Conservation (phyloP, 2,888 invertebrate species). For the Drosophila paucipuncta region DNA sequence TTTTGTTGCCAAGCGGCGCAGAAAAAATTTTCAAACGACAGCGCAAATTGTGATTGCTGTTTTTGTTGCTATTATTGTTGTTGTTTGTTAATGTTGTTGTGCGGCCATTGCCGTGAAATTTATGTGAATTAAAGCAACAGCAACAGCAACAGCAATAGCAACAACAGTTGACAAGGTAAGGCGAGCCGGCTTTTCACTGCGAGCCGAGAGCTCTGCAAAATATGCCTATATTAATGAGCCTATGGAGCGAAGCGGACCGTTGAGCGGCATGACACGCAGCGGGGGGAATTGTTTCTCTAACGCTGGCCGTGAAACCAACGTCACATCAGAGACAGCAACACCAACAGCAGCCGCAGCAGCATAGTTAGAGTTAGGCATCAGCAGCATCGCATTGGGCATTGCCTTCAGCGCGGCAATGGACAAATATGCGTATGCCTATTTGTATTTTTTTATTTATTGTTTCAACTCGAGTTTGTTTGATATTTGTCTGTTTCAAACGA, state of each 20-base stretch:
- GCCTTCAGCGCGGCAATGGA: conserved; percentile 67
- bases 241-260: not conserved
- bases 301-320: conserved; percentile 73
- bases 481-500: conserved; percentile 48
- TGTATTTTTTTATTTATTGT: conserved; percentile 76
- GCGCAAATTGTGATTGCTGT: conserved; percentile 57
- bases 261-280: not conserved
- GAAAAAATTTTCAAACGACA: conserved; percentile 66
- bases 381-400: conserved; percentile 56
- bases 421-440: conserved; percentile 64
- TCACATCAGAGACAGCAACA: conserved; percentile 15
- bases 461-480: conserved; percentile 60
- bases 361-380: conserved; percentile 5
- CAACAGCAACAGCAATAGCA: conserved; percentile 11
- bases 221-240: conserved; percentile 67
- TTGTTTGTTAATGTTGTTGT: conserved; percentile 20
- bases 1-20: conserved; percentile 63
- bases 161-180: conserved; percentile 66
- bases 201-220: conserved; percentile 60
- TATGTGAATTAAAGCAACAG: conserved; percentile 71
- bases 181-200: conserved; percentile 68
- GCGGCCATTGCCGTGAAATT: conserved; percentile 77
- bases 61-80: conserved; percentile 13
- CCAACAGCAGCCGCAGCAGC: conserved; percentile 9
- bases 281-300: conserved; percentile 9